These are phyloP conservation scores for Spheniscus humboldti DNA, from an alignment of 2,797 vertebrate genomes.

Conservation along the genomic window DNA sequence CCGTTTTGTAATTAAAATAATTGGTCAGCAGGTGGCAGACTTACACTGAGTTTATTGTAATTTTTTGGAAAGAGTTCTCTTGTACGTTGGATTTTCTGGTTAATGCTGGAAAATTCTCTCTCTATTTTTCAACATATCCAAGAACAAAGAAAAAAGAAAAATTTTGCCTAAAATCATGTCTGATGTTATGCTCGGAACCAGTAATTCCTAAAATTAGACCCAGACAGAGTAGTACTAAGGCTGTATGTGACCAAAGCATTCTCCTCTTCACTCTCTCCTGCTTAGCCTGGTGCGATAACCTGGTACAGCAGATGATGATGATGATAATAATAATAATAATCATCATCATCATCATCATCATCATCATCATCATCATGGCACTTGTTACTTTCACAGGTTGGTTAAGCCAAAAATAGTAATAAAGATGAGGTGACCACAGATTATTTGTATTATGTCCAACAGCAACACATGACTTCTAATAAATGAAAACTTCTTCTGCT, in stretches of 20 bases:
- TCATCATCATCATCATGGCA: not conserved
- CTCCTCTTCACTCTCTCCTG: not conserved
- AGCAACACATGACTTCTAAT: not conserved
- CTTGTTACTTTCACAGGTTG: not conserved
- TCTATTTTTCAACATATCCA: not conserved
- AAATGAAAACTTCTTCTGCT: not conserved
- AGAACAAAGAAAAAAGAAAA: not conserved
- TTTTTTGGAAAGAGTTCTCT: not conserved
- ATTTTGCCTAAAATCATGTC: not conserved
- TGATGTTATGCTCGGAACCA: not conserved
- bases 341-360: no score
- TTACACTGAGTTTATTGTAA: not conserved
- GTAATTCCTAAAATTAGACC: not conserved
- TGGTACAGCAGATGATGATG: not conserved
- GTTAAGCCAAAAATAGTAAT: not conserved
- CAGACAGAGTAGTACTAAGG: not conserved
- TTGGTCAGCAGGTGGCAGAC: slow-evolving; percentile 51
- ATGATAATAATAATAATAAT: not conserved
- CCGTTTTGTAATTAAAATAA: not conserved
- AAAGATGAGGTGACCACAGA: not conserved
- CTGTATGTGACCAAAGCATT: not conserved
- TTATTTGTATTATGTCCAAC: not conserved
- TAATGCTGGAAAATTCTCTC: not conserved
- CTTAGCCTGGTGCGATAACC: not conserved
- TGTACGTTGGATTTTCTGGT: not conserved